Base-by-base conservation (phyloP, 1,140 invertebrate genomes). In the Magallana angulata region DNA sequence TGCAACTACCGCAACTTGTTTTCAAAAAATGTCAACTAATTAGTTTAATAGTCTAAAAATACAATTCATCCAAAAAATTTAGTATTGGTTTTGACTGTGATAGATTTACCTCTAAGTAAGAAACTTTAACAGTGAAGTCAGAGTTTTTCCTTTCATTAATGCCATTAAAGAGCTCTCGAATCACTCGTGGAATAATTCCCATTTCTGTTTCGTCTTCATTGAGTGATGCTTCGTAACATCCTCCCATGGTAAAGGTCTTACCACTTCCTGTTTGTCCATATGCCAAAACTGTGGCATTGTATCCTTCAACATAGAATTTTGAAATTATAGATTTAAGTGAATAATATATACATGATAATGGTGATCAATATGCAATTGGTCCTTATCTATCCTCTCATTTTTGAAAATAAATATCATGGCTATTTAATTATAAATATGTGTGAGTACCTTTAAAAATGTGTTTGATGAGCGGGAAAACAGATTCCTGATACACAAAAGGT, bases 231-330 rank as follows among this genome's bases (percentile, higher is more conserved):
- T 92, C 91, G 86, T 94, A 94, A 14, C 93, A 94, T 24, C 98
- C 98, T 2, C 98, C 98, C 98, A 99, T 99, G 0, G 98, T 97
- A 94, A 97, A 96, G 0, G 98, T 99, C 94, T 99, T 99, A 0
- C 98, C 98, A 90, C 97, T 98, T 9, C 98, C 98, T 0, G 98
- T 99, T 94, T 99, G 98, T 0, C 98, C 98, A 95, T 99, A 99
- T 0, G 98, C 98, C 58, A 95, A 71, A 7, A 95, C 93, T 81
- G 94, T 95, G 1, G 93, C 93, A 93, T 95, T 94, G 76, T 93
- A 94, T 48, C 94, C 94, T 94, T 88, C 76, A 90, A 90, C 24
- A 85, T 12, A 57, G 56, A 64, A 62, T 16, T 64, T 16, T 18
- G 18, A 16, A 16, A 16, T 14, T 16, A 18, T 16, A 30, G 18